phyloP scores from a whole-genome alignment of 2,888 invertebrate genomes.

The Xylota segnis region DNA sequence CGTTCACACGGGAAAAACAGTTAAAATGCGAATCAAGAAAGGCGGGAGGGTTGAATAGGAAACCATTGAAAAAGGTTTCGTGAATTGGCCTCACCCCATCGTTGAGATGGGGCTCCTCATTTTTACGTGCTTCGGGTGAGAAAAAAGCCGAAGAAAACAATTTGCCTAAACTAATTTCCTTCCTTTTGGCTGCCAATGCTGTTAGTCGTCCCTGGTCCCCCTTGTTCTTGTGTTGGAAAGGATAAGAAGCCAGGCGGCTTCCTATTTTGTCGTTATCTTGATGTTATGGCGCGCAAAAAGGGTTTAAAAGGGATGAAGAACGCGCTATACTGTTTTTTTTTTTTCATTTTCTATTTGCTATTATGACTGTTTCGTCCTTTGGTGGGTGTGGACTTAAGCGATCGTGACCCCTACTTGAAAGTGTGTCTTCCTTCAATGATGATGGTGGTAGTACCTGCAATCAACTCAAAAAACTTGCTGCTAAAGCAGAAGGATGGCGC shows the following conservation, averaged over 20 bases:
- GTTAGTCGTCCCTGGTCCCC: not conserved
- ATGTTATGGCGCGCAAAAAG: conserved; percentile 64
- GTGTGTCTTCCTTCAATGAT: not conserved
- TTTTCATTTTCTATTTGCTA: conserved; percentile 37
- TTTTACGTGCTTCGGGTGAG: conserved; percentile 63
- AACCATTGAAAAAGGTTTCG: conserved; percentile 57
- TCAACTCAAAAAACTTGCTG: conserved; percentile 41
- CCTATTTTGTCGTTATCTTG: conserved; percentile 61
- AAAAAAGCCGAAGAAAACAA: conserved; percentile 79
- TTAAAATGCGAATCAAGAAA: conserved; percentile 42
- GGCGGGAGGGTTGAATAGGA: not conserved
- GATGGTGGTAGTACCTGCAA: conserved; percentile 35
- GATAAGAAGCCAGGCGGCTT: conserved; percentile 33
- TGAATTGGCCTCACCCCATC: conserved; percentile 5
- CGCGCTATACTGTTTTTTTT: conserved; percentile 28
- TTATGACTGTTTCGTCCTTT: conserved; percentile 59
- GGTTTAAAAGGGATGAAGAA: conserved; percentile 40
- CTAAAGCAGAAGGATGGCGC: conserved; percentile 42
- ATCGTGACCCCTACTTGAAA: conserved; percentile 31
- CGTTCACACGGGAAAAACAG: conserved; percentile 67
- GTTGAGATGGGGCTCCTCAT: not conserved
- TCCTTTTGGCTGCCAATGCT: conserved; percentile 69
- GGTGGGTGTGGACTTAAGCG: conserved; percentile 41
- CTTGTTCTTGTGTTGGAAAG: not conserved
- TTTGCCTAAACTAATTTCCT: conserved; percentile 84